Percentiles rank a stretch among this genome's conserved stretches.
Evolutionary conservation across 2,113 vertebrate species (phyloP).

Genomic region (Channa maculata): DNA sequence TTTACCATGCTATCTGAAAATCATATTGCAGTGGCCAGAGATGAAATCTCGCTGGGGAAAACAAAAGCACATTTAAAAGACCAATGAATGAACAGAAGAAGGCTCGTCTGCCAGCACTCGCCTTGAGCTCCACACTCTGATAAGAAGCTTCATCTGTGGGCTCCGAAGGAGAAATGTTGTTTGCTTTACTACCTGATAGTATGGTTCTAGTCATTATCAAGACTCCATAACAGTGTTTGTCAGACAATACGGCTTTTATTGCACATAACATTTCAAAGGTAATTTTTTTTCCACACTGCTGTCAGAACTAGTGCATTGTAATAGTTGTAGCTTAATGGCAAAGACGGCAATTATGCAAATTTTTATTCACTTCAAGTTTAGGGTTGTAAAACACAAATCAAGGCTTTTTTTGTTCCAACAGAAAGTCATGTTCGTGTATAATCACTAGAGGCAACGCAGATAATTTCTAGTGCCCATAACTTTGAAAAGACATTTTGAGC

Average conservation of each 20-base stretch:
- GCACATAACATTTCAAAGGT: conserved; percentile 7
- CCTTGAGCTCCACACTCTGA: conserved; percentile 29
- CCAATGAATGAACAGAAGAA: conserved; percentile 24
- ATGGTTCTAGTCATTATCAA: conserved; percentile 27
- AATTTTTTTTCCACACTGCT: conserved; percentile 9
- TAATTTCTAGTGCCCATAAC: background rate
- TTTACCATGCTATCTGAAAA: conserved; percentile 52
- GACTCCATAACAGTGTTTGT: conserved; percentile 27
- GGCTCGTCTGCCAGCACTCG: conserved; percentile 20
- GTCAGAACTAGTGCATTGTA: conserved; percentile 1
- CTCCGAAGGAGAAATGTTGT: conserved; percentile 22
- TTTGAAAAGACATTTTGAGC: background rate
- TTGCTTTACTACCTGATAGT: conserved; percentile 53
- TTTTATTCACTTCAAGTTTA: background rate
- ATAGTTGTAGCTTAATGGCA: background rate
- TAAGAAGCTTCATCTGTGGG: conserved; percentile 44
- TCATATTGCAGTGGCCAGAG: conserved; percentile 46
- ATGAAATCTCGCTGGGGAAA: conserved; percentile 60
- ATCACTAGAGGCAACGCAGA: background rate
- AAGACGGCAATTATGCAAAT: background rate
- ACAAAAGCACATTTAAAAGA: conserved; percentile 44
- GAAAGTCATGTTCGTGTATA: background rate
- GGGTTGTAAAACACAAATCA: background rate
- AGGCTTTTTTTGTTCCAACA: background rate
- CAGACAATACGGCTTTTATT: conserved; percentile 32